Conservation (phyloP, 2,888 invertebrate species). For the Metacarcinus magister region DNA sequence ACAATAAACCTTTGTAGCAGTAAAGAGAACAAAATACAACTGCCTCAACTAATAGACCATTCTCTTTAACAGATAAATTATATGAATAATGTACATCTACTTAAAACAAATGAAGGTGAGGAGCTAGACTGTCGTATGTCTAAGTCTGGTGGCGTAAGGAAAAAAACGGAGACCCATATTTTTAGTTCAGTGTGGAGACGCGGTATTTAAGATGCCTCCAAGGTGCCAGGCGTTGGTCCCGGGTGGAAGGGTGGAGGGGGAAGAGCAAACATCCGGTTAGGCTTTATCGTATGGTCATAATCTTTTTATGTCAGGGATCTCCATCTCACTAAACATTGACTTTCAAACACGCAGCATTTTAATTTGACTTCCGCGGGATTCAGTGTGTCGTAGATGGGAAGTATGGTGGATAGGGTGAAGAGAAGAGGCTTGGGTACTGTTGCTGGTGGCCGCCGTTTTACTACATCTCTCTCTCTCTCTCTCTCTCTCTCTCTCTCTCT, state of each 20-base stretch:
- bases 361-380: neutral
- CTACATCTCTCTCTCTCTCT: constrained; percentile 47
- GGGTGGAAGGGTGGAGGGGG: neutral
- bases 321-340: neutral
- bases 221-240: constrained; percentile 49
- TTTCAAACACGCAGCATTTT: neutral
- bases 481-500: constrained; percentile 60
- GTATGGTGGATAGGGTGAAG: neutral
- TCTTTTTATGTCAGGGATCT: neutral
- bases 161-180: constrained; percentile 63
- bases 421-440: neutral
- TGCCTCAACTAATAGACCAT: neutral
- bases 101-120: neutral
- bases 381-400: neutral
- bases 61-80: neutral
- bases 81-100: neutral
- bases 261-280: constrained; percentile 28
- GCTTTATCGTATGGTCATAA: neutral
- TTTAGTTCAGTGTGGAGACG: constrained; percentile 52
- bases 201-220: constrained; percentile 59
- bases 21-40: neutral
- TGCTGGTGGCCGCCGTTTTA: neutral
- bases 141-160: constrained; percentile 49
- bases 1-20: neutral
- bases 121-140: neutral